Conservation (phyloP, 2,797 vertebrate species). For the Naso thynnoides region DNA sequence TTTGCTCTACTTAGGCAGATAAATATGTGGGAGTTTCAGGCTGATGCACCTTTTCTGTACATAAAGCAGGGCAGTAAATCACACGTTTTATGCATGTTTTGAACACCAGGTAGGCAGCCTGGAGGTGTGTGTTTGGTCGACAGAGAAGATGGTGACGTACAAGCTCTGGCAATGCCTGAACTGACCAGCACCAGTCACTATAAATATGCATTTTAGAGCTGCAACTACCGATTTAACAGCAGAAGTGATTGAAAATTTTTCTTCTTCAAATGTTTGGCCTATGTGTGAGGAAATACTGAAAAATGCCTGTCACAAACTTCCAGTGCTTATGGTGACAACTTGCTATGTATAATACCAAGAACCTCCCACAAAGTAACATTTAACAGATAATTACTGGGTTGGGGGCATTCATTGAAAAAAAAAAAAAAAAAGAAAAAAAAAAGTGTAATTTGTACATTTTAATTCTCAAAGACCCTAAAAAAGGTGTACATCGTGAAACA, state of each 20-base stretch:
- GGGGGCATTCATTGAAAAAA: no score
- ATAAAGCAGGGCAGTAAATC: background rate
- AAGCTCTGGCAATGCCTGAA: constrained; percentile 74
- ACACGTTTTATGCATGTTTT: background rate
- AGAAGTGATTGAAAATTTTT: no score
- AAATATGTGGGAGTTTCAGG: background rate
- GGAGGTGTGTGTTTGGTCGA: constrained; percentile 86
- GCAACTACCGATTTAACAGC: no score
- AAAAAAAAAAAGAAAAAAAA: no score
- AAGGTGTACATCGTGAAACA: no score
- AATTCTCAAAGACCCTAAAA: no score
- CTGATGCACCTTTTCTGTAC: background rate
- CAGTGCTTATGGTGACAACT: no score
- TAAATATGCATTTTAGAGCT: constrained; percentile 78
- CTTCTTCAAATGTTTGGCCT: no score
- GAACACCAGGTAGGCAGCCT: constrained; percentile 77
- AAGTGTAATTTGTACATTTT: no score
- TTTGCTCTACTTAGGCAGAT: background rate
- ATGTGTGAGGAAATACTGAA: background rate
- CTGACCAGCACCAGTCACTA: constrained; percentile 73
- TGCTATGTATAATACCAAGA: background rate
- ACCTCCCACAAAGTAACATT: no score
- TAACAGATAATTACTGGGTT: background rate
- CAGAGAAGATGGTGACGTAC: constrained; percentile 79
- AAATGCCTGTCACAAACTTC: background rate